phyloP scores from a whole-genome alignment of 1,140 invertebrate species.

The Drosophila pseudoobscura region DNA sequence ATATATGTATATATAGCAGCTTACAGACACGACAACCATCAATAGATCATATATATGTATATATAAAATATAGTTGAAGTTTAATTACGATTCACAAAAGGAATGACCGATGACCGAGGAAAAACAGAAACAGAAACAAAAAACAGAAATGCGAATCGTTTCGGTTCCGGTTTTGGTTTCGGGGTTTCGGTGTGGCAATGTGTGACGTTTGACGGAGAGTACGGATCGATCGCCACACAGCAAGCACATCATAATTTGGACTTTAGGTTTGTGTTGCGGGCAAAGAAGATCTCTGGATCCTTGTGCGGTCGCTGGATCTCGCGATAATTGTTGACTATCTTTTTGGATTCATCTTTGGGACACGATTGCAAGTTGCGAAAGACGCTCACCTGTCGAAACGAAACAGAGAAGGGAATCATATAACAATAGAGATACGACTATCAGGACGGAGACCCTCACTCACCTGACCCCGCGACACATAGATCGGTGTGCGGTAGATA shows the following conservation, averaged over 20 bases:
- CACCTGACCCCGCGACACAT: slow-evolving; percentile 89
- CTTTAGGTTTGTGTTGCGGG: slow-evolving; percentile 81
- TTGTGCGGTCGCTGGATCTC: slow-evolving; percentile 79
- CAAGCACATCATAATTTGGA: slow-evolving; percentile 80
- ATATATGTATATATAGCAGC: slow-evolving; percentile 40
- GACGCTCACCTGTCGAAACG: slow-evolving; percentile 64
- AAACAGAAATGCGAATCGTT: slow-evolving; percentile 17
- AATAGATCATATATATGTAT: slow-evolving; percentile 31
- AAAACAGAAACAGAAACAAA: slow-evolving; percentile 29
- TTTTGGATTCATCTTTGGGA: slow-evolving; percentile 81
- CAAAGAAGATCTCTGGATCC: slow-evolving; percentile 81
- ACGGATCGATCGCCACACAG: not conserved
- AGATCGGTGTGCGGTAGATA: slow-evolving; percentile 88
- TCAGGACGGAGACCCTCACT: slow-evolving; percentile 1
- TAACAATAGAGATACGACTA: not conserved
- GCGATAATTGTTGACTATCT: slow-evolving; percentile 82
- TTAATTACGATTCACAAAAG: slow-evolving; percentile 34
- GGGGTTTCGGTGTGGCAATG: not conserved
- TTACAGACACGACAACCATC: slow-evolving; percentile 70
- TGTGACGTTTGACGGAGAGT: not conserved
- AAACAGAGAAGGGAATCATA: not conserved
- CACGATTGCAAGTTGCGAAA: slow-evolving; percentile 82
- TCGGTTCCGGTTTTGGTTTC: not conserved
- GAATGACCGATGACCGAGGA: not conserved
- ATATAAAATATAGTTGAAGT: slow-evolving; percentile 5